These are phyloP conservation scores for Oreotragus oreotragus DNA, from an alignment of 2,113 vertebrate species.

Conservation along the genomic window DNA sequence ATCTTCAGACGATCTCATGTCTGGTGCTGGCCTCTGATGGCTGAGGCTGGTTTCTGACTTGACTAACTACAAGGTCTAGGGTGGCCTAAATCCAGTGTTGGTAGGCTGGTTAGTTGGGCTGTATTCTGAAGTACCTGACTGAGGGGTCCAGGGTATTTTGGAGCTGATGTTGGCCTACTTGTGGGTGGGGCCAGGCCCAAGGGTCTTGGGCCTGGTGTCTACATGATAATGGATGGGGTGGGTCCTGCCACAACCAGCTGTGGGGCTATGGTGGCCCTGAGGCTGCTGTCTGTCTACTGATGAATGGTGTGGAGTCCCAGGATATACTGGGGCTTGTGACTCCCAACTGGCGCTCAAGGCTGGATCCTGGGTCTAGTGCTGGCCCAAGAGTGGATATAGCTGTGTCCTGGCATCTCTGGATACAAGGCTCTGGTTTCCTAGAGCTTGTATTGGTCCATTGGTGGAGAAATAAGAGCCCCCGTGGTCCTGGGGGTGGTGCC, in stretches of 20 bases:
- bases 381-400: neutral
- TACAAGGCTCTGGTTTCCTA: neutral
- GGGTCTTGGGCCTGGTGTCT: neutral
- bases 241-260: neutral
- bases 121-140: neutral
- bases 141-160: neutral
- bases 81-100: neutral
- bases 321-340: neutral
- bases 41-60: neutral
- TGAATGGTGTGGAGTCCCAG: neutral
- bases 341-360: neutral
- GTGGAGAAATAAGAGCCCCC: neutral
- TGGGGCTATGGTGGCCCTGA: neutral
- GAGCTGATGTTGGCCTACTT: neutral
- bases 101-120: neutral
- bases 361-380: neutral
- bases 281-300: neutral
- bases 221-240: neutral
- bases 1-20: neutral
- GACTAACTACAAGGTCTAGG: neutral
- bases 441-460: neutral
- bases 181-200: neutral
- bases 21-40: neutral
- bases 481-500: neutral
- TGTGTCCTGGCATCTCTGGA: neutral